Evolutionary conservation across 2,888 invertebrate species (phyloP), one percentile per base, ranked within the genome.

Genomic region (Smittia aterrima): DNA sequence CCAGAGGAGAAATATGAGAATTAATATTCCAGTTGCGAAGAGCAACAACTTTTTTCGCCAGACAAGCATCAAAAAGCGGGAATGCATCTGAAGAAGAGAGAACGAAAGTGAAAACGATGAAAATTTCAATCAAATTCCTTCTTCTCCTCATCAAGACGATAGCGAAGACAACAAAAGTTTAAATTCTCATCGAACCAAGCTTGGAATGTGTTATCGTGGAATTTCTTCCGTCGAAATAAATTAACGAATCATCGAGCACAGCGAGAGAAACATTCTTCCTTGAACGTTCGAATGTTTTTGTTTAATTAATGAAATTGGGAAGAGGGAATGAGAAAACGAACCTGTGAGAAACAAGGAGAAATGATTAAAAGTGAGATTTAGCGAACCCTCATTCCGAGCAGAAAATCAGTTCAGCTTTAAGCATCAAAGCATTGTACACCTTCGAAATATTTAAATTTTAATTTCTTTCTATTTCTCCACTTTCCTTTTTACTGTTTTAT

Each of bases 41-140:
- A 83, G 76, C 76, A 81, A 80, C 75, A 83, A 78, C 78, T 83
- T 83, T 74, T 81, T 80, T 73, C 83, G 81, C 81, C 83, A 82
- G 77, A 83, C 78, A 75, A 81, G 77, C 77, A 80, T 79, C 73
- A 82, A 77, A 67, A 83, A 78, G 78, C 80, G 81, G 75, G 81
- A 80, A 79, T 82, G 82, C 82, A 83, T 83, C 71, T 71, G 71
- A 38, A 38, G 38, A 38, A 38, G 38, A n/a, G n/a, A n/a, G 3
- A 13, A 62, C 11, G 24, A 62, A 67, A 41, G 16, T 38, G 66
- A 66, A 66, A 32, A 62, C 22, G 7, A 32, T 67, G 20, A 64
- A 25, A 38, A 38, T 20, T 53, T 16, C 53, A 53, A 16, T 53
- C 53, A 38, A 38, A 9, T 3, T 53, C 18, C n/a, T 16, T 18